phyloP scores from a whole-genome alignment of 2,888 invertebrate species.

The Ligdia adustata region DNA sequence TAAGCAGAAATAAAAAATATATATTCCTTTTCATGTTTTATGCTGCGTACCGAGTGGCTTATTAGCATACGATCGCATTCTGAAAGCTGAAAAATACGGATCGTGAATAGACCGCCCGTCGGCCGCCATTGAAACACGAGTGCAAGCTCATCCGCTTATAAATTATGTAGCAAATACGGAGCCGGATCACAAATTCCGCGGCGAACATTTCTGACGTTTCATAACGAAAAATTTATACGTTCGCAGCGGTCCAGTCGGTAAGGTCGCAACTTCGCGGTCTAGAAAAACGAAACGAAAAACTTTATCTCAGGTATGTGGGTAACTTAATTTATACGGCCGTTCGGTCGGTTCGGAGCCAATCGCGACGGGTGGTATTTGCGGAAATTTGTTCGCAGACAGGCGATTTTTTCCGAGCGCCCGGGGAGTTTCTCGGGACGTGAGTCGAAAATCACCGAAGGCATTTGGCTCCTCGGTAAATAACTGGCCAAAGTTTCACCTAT shows the following conservation, averaged over 20 bases:
- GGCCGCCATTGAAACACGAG: slow-evolving; percentile 58
- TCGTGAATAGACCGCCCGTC: slow-evolving; percentile 52
- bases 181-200: slow-evolving; percentile 51
- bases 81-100: slow-evolving; percentile 63
- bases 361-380: slow-evolving; percentile 54
- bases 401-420: slow-evolving; percentile 57
- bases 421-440: slow-evolving; percentile 54
- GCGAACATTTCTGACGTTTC: slow-evolving; percentile 43
- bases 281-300: slow-evolving; percentile 46
- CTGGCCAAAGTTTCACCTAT: slow-evolving; percentile 38
- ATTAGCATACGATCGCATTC: slow-evolving; percentile 68
- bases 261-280: slow-evolving; percentile 33
- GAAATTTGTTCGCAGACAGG: slow-evolving; percentile 64
- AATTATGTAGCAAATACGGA: slow-evolving; percentile 62
- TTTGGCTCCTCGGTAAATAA: slow-evolving; percentile 44
- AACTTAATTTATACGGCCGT: slow-evolving; percentile 66
- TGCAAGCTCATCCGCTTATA: slow-evolving; percentile 64
- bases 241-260: slow-evolving; percentile 11
- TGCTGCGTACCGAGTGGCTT: slow-evolving; percentile 52
- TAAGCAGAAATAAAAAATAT: slow-evolving; percentile 34
- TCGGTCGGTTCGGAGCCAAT: slow-evolving; percentile 54
- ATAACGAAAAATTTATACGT: slow-evolving; percentile 37
- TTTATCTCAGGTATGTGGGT: slow-evolving; percentile 54
- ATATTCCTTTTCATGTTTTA: slow-evolving; percentile 46
- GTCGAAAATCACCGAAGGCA: slow-evolving; percentile 53